Conservation (phyloP, 64 coral and sea anemone genomes). For the Anthopleura sola region DNA sequence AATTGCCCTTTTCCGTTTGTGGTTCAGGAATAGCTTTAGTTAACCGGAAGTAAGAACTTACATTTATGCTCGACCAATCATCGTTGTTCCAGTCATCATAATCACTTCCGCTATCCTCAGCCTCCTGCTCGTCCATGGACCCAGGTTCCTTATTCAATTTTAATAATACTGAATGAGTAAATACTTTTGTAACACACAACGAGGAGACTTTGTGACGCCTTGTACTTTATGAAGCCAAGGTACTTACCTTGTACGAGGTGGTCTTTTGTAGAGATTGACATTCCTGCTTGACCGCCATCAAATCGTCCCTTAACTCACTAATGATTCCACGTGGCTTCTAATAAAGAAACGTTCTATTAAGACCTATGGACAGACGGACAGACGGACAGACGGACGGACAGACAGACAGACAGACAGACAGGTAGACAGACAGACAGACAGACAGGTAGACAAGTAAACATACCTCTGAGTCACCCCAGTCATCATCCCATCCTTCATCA, state of each 20-base stretch:
- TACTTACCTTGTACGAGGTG: not conserved
- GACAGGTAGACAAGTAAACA: not conserved
- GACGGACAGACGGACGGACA: not conserved
- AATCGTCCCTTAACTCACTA: constrained; percentile 55
- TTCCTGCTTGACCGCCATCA: constrained; percentile 76
- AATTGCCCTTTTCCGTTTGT: not conserved
- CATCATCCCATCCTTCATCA: constrained; percentile 17
- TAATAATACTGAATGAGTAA: not conserved
- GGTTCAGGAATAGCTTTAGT: not conserved
- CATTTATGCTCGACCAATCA: constrained; percentile 62
- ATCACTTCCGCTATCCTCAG: constrained; percentile 88
- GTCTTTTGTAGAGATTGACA: constrained; percentile 47
- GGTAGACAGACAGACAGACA: not conserved
- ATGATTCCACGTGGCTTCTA: constrained; percentile 13
- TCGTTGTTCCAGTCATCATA: constrained; percentile 97
- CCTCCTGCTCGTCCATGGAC: constrained; percentile 16
- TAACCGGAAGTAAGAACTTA: constrained; percentile 22
- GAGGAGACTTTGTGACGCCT: not conserved
- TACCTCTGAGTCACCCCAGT: constrained; percentile 9
- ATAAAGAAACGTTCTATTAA: not conserved
- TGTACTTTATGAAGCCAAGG: not conserved
- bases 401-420: not conserved
- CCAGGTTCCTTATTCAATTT: not conserved
- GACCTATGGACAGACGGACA: not conserved
- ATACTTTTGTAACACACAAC: not conserved